Percentiles rank a stretch among this genome's conserved stretches.
Evolutionary conservation across 2,888 invertebrate genomes (phyloP).

Genomic region (Coremacera marginata): DNA sequence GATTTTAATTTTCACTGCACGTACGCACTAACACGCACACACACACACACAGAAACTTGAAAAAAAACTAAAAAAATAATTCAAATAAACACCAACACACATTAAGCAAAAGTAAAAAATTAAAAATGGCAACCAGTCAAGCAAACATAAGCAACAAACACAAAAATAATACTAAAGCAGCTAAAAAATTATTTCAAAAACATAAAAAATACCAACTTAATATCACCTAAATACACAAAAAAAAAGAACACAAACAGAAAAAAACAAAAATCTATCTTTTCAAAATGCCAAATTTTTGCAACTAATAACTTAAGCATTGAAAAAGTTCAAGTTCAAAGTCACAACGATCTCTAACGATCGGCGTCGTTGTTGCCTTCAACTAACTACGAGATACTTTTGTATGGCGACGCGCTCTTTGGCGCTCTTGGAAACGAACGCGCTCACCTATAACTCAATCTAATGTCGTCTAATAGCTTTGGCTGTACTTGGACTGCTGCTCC

Average conservation of each 20-base stretch:
- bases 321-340: slow-evolving; percentile 67
- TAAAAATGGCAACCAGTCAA: slow-evolving; percentile 38
- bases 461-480: not conserved
- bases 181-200: not conserved
- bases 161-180: not conserved
- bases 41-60: not conserved
- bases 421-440: not conserved
- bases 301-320: slow-evolving; percentile 21
- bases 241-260: not conserved
- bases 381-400: not conserved
- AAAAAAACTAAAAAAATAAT: not conserved
- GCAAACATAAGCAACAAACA: not conserved
- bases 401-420: not conserved
- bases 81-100: not conserved
- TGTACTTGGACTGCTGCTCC: not conserved
- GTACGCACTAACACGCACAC: slow-evolving; percentile 1
- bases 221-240: too few species aligned
- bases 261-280: not conserved
- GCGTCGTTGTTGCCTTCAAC: not conserved
- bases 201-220: not conserved
- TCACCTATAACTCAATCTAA: not conserved
- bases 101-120: slow-evolving; percentile 18
- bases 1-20: slow-evolving; percentile 34
- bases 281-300: slow-evolving; percentile 21
- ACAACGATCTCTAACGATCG: slow-evolving; percentile 16